Conservation (phyloP, 2,888 invertebrate species). For the Crioceris asparagi region DNA sequence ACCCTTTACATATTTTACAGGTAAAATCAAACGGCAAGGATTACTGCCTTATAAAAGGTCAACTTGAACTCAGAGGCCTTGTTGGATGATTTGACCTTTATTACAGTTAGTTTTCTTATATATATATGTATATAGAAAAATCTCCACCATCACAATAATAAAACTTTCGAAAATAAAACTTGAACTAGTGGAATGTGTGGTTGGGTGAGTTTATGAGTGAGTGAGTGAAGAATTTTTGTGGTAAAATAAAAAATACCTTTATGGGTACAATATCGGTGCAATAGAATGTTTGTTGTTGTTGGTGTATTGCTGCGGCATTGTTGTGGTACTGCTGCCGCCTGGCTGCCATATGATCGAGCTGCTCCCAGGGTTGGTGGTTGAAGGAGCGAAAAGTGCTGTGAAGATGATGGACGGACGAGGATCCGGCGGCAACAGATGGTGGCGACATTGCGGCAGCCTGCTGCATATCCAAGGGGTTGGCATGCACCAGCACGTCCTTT, state of each 20-base stretch:
- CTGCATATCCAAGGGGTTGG: slow-evolving; percentile 38
- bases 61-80: too few relatives aligned
- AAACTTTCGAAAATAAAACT: too few relatives aligned
- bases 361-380: slow-evolving; percentile 63
- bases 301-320: slow-evolving; percentile 29
- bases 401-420: too few relatives aligned
- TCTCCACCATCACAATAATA: too few relatives aligned
- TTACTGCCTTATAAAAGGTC: too few relatives aligned
- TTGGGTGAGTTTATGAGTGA: slow-evolving; percentile 6
- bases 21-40: too few relatives aligned
- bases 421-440: slow-evolving; percentile 28
- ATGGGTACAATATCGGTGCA: slow-evolving; percentile 46
- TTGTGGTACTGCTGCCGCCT: slow-evolving; percentile 35
- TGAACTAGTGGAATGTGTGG: too few relatives aligned
- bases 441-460: slow-evolving; percentile 20
- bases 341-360: slow-evolving; percentile 41
- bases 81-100: too few relatives aligned
- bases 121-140: too few relatives aligned
- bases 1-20: too few relatives aligned
- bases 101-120: too few relatives aligned
- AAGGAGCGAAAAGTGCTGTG: slow-evolving; percentile 46
- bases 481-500: slow-evolving; percentile 42
- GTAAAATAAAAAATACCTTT: slow-evolving; percentile 34
- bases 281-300: slow-evolving; percentile 33
- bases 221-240: slow-evolving; percentile 9